Evolutionary conservation across 2,113 vertebrate species (phyloP), one percentile per base, ranked within the genome.

Genomic region (Parotia lawesii): DNA sequence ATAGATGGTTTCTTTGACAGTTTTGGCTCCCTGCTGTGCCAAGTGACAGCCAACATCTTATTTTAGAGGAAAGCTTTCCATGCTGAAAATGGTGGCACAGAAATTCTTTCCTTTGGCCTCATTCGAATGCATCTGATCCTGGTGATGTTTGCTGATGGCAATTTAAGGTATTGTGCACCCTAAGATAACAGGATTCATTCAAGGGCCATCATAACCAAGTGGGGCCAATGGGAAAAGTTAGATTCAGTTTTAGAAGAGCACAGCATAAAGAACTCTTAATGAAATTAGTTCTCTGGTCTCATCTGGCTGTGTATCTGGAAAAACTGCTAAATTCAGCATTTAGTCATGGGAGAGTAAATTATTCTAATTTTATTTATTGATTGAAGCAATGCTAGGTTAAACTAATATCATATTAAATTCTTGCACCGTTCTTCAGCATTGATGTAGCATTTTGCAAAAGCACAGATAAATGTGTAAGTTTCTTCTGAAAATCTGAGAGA

Each of bases 321-420:
- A 92, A 95, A 89, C 40, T 91, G 85, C 95, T 95, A 67, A 91
- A 79, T 94, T 91, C 89, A 95, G 93, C 89, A 83, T 94, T 87
- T 94, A 91, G 74, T 87, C 47, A 50, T 31, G n/a, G 38, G 45
- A 91, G 45, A 89, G 70, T 83, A 96, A 94, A 94, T 96, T 65
- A 91, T 94, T 94, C 87, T 82, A 85, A 95, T 93, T 95, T 85
- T 95, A 94, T 96, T 95, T 90, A 95, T 96, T 89, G 95, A 96
- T 91, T 89, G 50, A 73, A 82, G 84, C 45, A 76, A 77, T 50
- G 65, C 56, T 92, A 79, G 24, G 58, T 96, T 96, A 87, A 91
- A 85, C 87, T 89, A 91, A 87, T 89, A 87, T 44, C n/a, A 45
- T 56, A 82, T 82, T 85, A 94, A 87, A 80, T 89, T 82, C 45